These are phyloP conservation scores for Melanophora roralis DNA, from an alignment of 2,888 invertebrate genomes.

Conservation along the genomic window DNA sequence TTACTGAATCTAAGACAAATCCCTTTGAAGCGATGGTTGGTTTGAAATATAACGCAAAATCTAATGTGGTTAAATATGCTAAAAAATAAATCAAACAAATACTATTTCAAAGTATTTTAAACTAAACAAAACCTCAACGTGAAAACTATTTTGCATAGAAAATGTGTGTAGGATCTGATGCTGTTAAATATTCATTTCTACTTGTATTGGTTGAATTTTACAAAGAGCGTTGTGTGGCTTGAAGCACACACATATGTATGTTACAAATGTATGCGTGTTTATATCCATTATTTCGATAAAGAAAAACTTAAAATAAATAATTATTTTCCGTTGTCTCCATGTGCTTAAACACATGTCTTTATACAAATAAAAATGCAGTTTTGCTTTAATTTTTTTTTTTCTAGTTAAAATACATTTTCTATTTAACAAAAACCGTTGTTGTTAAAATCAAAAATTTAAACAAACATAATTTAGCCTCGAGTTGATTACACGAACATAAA, in stretches of 20 bases:
- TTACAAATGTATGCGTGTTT: not conserved
- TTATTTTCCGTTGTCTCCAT: conserved; percentile 11
- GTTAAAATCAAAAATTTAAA: conserved; percentile 48
- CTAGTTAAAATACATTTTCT: not conserved
- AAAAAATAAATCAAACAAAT: conserved; percentile 26
- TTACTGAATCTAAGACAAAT: conserved; percentile 53
- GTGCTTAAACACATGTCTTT: too few relatives aligned
- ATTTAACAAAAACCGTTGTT: conserved; percentile 38
- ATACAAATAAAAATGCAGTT: too few relatives aligned
- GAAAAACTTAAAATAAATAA: conserved; percentile 48
- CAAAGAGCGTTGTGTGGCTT: conserved; percentile 10
- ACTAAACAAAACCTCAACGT: conserved; percentile 50
- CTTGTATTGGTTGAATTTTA: conserved; percentile 18
- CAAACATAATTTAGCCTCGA: conserved; percentile 34
- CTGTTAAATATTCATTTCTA: not conserved
- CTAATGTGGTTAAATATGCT: conserved; percentile 38
- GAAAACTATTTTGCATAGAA: conserved; percentile 19
- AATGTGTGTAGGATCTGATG: conserved; percentile 30
- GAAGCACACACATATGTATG: too few relatives aligned
- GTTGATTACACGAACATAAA: too few relatives aligned
- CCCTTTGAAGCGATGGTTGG: conserved; percentile 55
- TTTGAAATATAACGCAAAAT: conserved; percentile 26
- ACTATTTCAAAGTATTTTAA: conserved; percentile 46
- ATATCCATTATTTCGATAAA: not conserved
- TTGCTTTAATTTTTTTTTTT: not conserved